Evolutionary conservation across 1,140 invertebrate species (phyloP), one percentile per base, ranked within the genome.

Genomic region (Pseudomyrmex pallidus): DNA sequence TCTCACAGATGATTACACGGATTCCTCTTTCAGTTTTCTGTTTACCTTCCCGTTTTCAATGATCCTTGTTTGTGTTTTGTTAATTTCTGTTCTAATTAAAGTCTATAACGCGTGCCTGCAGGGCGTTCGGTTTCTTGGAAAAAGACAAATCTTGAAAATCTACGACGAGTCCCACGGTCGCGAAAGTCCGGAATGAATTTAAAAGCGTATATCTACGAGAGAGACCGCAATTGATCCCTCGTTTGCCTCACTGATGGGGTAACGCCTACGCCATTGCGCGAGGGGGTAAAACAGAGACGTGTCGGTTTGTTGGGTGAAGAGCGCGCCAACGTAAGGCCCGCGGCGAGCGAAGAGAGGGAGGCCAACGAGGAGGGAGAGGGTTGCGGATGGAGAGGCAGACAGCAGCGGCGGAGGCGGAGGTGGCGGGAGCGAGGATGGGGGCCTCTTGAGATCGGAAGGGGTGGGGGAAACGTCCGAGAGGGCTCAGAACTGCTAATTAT

Each of bases 401-500:
- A 52, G 52, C 17, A 46, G 56, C 20, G 57, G 48, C 52, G 54
- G 57, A 62, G 72, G 52, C 83, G 62, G 9, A 74, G 59, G 70
- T 46, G 59, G n/a, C 10, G 74, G 44, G n/a, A 10, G 13, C 9
- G 25, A n/a, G 50, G 15, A 57, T 13, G 3, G 61, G 61, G 22
- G 50, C 44, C 12, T 61, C 63, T 50, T n/a, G 83, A 48, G 76
- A 52, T 54, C 64, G 62, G 12, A 48, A 44, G 17, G 17, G 74
- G 82, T 74, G 83, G 73, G 70, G 78, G 70, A 74, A 35, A 84
- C 74, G 86, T 86, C 88, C 92, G 90, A 90, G 90, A 90, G 89
- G 90, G 93, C 93, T 93, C 90, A 92, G 93, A 94, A 94, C 93
- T 94, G 93, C 93, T 94, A 94, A 94, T 94, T 94, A 94, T 94